phyloP scores from a whole-genome alignment of 2,797 vertebrate genomes.

The Fratercula arctica region DNA sequence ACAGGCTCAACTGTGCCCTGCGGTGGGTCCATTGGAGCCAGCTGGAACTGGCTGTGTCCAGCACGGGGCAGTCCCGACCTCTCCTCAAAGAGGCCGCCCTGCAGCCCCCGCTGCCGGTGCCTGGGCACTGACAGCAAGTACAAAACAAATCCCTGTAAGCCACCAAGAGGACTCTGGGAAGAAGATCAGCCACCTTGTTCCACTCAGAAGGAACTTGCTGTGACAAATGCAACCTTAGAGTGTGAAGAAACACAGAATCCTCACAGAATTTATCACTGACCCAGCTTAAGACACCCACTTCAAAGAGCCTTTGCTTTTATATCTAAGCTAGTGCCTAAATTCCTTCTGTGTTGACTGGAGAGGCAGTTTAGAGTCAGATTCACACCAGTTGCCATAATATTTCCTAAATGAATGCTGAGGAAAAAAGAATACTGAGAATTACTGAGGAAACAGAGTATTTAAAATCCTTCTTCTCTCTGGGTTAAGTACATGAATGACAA shows the following conservation, averaged over 20 bases:
- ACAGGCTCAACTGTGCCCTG: background rate
- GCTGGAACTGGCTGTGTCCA: no score
- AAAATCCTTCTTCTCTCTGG: background rate
- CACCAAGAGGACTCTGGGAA: background rate
- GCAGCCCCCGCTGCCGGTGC: fast-evolving
- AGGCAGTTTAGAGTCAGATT: background rate
- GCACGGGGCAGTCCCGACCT: background rate
- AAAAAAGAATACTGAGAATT: background rate
- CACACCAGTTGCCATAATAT: background rate
- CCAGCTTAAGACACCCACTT: background rate
- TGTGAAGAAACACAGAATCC: background rate
- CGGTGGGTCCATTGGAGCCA: fast-evolving
- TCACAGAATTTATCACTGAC: background rate
- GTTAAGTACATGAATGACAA: background rate
- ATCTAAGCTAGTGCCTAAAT: background rate
- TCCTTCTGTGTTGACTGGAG: background rate
- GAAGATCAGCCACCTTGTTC: background rate
- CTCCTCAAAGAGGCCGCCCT: background rate
- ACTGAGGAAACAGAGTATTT: background rate
- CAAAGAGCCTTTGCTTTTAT: background rate
- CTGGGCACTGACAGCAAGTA: background rate
- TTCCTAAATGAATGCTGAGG: background rate
- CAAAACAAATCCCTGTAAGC: background rate
- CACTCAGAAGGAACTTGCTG: background rate
- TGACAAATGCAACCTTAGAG: background rate